Evolutionary conservation across 92 coral and sea anemone species (phyloP).

Genomic region (Palythoa caribaeorum): DNA sequence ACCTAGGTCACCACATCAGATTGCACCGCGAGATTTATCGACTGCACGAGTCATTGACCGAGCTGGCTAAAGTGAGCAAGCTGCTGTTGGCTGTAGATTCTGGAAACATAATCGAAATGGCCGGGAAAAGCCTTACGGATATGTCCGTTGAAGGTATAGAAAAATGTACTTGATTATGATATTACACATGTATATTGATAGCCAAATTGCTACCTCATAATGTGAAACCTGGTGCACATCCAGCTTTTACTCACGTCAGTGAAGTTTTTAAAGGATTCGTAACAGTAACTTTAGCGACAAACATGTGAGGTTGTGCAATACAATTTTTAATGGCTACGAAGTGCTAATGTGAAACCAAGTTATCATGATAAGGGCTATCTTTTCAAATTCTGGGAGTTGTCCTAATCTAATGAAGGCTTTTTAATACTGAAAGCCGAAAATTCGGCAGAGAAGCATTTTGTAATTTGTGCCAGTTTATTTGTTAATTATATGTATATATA

Average conservation of each 20-base stretch:
- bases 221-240: conserved; percentile 21
- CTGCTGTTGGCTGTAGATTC: conserved; percentile 60
- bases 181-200: neutral
- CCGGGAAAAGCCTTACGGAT: conserved; percentile 32
- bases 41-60: conserved; percentile 57
- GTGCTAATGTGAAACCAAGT: too few relatives aligned
- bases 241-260: conserved; percentile 5
- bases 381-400: too few relatives aligned
- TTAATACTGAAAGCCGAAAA: too few relatives aligned
- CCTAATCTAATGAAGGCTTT: too few relatives aligned
- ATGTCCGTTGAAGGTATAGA: conserved; percentile 44
- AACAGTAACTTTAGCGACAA: neutral
- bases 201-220: conserved; percentile 12
- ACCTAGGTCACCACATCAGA: conserved; percentile 62
- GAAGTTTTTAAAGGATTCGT: conserved; percentile 3
- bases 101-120: conserved; percentile 16
- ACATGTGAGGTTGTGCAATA: neutral
- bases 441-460: too few relatives aligned
- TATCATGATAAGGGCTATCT: too few relatives aligned
- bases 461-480: too few relatives aligned
- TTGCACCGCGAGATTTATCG: conserved; percentile 58
- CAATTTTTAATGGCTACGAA: too few relatives aligned
- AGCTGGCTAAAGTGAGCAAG: conserved; percentile 69
- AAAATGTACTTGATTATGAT: conserved; percentile 10
- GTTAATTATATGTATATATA: too few relatives aligned